Conservation (phyloP, 2,888 invertebrate genomes). For the Pterobdella sp. region DNA sequence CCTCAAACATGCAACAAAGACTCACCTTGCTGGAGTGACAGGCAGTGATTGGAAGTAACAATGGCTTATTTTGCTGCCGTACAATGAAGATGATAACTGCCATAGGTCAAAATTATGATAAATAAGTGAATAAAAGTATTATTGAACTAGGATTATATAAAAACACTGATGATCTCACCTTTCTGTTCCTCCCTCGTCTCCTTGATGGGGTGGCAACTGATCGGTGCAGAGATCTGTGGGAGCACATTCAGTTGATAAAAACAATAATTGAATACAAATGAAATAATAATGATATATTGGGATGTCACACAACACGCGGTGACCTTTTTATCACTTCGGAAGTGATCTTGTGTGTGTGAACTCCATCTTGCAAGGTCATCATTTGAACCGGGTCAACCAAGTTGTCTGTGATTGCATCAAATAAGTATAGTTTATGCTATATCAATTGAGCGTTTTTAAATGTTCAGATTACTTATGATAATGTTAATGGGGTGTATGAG, state of each 20-base stretch:
- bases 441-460: too few species aligned
- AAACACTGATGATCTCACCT: constrained; percentile 13
- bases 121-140: not conserved
- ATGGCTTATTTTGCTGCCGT: not conserved
- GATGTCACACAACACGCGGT: not conserved
- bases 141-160: not conserved
- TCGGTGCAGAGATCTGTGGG: constrained; percentile 10
- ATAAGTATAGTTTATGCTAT: too few species aligned
- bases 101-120: not conserved
- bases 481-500: not conserved
- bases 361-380: constrained; percentile 23
- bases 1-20: too few species aligned
- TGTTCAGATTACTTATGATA: too few species aligned
- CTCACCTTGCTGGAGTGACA: constrained; percentile 37
- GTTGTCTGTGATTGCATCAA: too few species aligned
- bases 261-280: not conserved
- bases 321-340: constrained; percentile 23
- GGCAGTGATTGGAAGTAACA: constrained; percentile 35
- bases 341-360: constrained; percentile 23
- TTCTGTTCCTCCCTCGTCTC: constrained; percentile 10
- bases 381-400: constrained; percentile 19
- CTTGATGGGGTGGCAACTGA: constrained; percentile 17
- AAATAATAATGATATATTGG: not conserved
- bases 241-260: not conserved
- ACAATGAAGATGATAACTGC: not conserved